Base-by-base conservation (phyloP, 2,888 invertebrate species). In the Clepsis dumicolana region DNA sequence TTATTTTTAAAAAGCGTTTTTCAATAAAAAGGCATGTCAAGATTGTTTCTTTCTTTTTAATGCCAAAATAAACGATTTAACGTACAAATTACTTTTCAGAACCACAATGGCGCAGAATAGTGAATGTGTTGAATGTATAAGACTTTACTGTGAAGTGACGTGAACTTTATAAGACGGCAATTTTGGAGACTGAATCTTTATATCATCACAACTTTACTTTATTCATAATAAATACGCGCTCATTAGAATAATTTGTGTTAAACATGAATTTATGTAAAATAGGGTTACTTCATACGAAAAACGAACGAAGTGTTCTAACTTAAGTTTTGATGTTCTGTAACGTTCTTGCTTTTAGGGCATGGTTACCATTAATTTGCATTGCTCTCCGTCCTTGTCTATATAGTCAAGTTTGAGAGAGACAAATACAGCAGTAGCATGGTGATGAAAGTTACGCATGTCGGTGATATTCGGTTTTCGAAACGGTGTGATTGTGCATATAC, bases 101-200 rank as follows among this genome's bases (percentile, higher is more conserved):
- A 79, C 87, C 87, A 24, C 88, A 90, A 59, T 90, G 87, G 86
- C 84, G 81, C 72, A 85, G 80, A 74, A 68, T 90, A 41, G 77
- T 85, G 18, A 86, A 88, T 76, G 83, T 85, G 35, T 72, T 83
- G 50, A 84, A 82, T 71, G 84, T 54, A 50, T 67, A 48, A 61
- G 52, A 60, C 16, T 8, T n/a, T 10, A 5, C 48, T 12, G 21
- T 5, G 21, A 53, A 4, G 32, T n/a, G 21, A 65, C 4, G 25
- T 54, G 24, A 63, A 41, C 16, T 54, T 1, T 48, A n/a, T 25
- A 35, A 44, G 38, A 62, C 10, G 57, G 41, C 50, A 56, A 66
- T 63, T 57, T 52, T 57, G 29, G 67, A 67, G 67, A 67, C 67
- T 67, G 67, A 67, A 67, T 63, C 57, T 59, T 1, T 25, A 18